Evolutionary conservation across 2,797 vertebrate genomes (phyloP), one percentile per base, ranked within the genome.

Genomic region (Pachyuromys duprasi): DNA sequence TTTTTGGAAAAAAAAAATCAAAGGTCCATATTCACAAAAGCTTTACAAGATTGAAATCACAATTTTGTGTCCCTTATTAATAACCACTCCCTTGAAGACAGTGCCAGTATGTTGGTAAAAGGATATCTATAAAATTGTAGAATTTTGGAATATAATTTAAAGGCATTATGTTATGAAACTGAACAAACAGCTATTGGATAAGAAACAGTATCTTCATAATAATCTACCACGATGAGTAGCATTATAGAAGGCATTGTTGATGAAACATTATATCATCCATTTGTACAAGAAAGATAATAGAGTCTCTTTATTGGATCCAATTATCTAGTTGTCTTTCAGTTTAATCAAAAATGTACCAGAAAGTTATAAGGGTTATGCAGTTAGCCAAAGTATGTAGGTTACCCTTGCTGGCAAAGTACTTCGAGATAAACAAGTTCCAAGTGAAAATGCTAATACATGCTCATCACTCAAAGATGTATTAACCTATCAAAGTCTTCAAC

Each of bases 241-340:
- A 95, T n/a, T 70, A 65, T 83, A 92, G 28, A 11, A 89, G 31
- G 3, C 60, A 92, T 76, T 90, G 78, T 49, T 84, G 53, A 91
- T 42, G 76, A 83, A 95, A 84, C 1, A 4, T n/a, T 80, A 79
- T 20, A 92, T 65, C 24, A 53, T 94, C 1, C 26, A 80, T 93
- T 33, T 93, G 7, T 49, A 31, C 62, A 65, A 97, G 22, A 11
- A 69, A 49, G 24, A 94, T 91, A 36, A 93, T 39, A 88, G 17
- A 86, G 24, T 83, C 36, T 89, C 57, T 86, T 89, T 89, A 80
- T 39, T 60, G 20, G 78, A 76, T 88, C 8, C 28, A 95, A 42
- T 84, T 96, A 81, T 67, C 45, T 91, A 81, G 62, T 24, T 95
- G 22, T 3, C 33, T 88, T 96, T 95, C 72, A 55, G 49, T 91